These are phyloP conservation scores for human (Homo sapiens) DNA, from an alignment of 2,113 vertebrate species.

Conservation along the genomic window DNA sequence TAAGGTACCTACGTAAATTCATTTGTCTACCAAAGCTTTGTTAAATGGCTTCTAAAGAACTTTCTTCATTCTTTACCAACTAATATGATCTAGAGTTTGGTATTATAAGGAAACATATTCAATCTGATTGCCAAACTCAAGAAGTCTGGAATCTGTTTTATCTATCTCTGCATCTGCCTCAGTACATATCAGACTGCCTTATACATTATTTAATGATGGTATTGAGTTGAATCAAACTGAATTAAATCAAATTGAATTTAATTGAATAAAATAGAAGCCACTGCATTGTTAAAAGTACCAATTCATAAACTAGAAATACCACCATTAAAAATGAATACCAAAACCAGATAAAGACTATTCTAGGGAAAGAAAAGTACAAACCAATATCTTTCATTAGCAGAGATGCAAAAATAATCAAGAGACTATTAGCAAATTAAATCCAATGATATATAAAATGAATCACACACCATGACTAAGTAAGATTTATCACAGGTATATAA, in stretches of 20 bases:
- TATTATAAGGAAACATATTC: background rate
- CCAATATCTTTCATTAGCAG: background rate
- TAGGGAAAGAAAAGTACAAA: background rate
- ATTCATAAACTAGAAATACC: background rate
- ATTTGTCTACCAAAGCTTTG: background rate
- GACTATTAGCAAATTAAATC: slow-evolving; percentile 20
- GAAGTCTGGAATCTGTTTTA: background rate
- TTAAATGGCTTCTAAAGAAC: background rate
- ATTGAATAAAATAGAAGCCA: background rate
- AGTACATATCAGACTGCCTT: background rate
- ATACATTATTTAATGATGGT: background rate
- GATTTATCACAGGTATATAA: background rate
- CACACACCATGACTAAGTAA: background rate
- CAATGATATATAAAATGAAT: background rate
- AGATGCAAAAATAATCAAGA: background rate
- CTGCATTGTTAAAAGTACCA: background rate
- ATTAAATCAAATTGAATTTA: background rate
- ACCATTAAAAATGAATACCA: background rate
- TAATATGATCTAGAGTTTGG: background rate
- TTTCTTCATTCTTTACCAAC: background rate
- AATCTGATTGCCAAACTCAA: background rate
- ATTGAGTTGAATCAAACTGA: background rate
- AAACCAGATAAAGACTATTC: background rate
- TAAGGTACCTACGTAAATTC: background rate
- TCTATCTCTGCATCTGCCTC: background rate